Evolutionary conservation across 2,797 vertebrate genomes (phyloP).

Genomic region (Lutra lutra): DNA sequence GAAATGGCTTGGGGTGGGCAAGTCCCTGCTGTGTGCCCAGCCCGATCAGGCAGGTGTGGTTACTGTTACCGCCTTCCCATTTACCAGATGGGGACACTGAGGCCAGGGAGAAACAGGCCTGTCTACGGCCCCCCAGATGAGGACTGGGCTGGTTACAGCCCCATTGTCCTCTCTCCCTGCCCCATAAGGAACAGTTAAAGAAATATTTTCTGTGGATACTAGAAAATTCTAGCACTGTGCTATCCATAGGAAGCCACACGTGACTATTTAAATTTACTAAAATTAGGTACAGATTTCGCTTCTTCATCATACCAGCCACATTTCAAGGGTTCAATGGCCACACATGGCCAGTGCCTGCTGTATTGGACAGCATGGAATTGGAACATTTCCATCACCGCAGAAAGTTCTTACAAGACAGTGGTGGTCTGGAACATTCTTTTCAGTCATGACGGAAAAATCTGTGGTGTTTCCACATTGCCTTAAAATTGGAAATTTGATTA

Average conservation of each 20-base stretch:
- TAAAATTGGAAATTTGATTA: not conserved
- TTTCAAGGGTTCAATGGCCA: not conserved
- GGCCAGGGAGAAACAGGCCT: not conserved
- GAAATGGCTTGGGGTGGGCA: accelerated
- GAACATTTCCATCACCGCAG: no score
- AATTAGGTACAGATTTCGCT: not conserved
- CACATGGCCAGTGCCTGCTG: not conserved
- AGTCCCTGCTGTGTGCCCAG: not conserved
- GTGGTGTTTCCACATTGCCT: not conserved
- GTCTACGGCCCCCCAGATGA: not conserved
- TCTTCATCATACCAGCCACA: not conserved
- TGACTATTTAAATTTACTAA: not conserved
- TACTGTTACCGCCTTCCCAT: not conserved
- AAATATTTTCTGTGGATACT: not conserved
- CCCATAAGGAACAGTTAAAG: not conserved
- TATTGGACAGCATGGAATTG: not conserved
- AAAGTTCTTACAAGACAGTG: not conserved
- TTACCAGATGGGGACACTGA: not conserved
- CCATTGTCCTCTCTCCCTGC: not conserved
- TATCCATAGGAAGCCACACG: accelerated
- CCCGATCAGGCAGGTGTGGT: not conserved
- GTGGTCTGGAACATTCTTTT: not conserved
- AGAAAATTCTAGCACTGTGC: not conserved
- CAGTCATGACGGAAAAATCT: not conserved
- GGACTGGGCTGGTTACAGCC: not conserved